Conservation (phyloP, 2,888 invertebrate genomes). For the Yponomeuta malinellus region DNA sequence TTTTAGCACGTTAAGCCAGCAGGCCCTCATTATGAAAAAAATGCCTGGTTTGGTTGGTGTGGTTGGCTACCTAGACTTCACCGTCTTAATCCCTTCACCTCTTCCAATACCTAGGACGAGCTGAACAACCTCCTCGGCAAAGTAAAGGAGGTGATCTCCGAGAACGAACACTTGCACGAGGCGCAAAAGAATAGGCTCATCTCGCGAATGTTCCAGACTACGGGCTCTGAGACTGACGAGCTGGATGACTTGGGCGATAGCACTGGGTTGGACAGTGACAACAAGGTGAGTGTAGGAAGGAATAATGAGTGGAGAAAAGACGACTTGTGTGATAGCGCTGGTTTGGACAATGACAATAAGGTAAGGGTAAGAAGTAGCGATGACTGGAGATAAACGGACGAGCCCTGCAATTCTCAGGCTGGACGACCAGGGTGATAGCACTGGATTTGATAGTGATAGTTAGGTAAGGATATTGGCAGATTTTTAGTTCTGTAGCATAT, state of each 20-base stretch:
- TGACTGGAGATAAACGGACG: background rate
- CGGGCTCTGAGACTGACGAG: conserved; percentile 65
- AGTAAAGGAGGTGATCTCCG: conserved; percentile 90
- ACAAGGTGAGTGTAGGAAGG: conserved; percentile 44
- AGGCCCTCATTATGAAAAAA: no score
- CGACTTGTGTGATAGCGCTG: conserved; percentile 63
- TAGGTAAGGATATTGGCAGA: conserved; percentile 39
- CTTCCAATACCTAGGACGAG: conserved; percentile 74
- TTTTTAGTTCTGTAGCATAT: no score
- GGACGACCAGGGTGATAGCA: conserved; percentile 58
- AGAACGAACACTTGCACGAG: conserved; percentile 88
- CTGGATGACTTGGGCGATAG: conserved; percentile 63
- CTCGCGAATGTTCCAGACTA: conserved; percentile 76
- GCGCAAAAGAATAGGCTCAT: conserved; percentile 83
- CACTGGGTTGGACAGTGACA: conserved; percentile 64
- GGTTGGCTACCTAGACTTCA: no score
- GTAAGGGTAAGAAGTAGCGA: conserved; percentile 27
- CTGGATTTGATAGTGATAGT: conserved; percentile 63
- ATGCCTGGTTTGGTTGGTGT: no score
- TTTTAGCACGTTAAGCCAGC: no score
- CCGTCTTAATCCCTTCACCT: background rate
- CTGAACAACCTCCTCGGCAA: conserved; percentile 84
- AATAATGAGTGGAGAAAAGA: conserved; percentile 28
- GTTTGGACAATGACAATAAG: conserved; percentile 65
- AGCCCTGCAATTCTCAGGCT: conserved; percentile 61